Conservation (phyloP, 2,797 vertebrate species). For the Propithecus perrieri region DNA sequence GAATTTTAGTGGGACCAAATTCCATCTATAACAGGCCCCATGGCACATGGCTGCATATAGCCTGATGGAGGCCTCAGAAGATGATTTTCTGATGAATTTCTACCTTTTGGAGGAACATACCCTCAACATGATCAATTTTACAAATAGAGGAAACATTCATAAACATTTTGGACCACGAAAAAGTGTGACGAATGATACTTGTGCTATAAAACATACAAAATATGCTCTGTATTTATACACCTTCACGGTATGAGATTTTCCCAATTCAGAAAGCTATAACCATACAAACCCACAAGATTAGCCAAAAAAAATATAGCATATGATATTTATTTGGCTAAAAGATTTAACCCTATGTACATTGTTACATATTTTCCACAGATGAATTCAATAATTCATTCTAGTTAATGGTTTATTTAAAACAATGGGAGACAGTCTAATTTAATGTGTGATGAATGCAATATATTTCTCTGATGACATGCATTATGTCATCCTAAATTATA, state of each 20-base stretch:
- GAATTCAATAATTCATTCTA: not conserved
- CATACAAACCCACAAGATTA: not conserved
- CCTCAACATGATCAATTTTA: not conserved
- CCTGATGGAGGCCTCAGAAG: not conserved
- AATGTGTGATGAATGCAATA: not conserved
- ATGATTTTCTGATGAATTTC: not conserved
- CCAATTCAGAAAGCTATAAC: not conserved
- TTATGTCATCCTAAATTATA: not conserved
- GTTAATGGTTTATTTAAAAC: constrained; percentile 9
- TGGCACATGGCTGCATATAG: not conserved
- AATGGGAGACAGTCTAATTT: not conserved
- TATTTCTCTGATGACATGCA: not conserved
- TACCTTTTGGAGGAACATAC: fast-evolving
- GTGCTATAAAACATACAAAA: not conserved
- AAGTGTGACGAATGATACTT: not conserved
- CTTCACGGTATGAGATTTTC: not conserved
- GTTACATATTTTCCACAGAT: not conserved
- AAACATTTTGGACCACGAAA: not conserved
- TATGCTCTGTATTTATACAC: not conserved
- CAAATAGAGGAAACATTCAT: not conserved
- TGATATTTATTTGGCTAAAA: not conserved
- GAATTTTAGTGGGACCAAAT: not conserved
- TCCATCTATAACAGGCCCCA: not conserved
- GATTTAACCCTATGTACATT: not conserved
- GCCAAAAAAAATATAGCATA: not conserved